Percentiles rank a stretch among this genome's conserved stretches.
Evolutionary conservation across 2,888 invertebrate genomes (phyloP).

Genomic region (Xanthia togata): DNA sequence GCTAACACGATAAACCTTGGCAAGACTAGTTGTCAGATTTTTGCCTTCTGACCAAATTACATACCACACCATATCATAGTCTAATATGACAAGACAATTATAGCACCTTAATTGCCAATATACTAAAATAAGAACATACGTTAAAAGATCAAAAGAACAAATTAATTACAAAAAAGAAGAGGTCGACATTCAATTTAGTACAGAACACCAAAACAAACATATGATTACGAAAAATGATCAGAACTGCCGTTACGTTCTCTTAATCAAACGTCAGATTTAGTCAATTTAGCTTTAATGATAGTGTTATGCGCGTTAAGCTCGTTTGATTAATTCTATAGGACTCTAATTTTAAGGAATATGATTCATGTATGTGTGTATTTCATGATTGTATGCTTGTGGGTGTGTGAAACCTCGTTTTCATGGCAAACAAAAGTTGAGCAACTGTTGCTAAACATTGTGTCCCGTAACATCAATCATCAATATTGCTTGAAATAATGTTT

Average conservation of each 20-base stretch:
- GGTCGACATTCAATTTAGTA: constrained; percentile 36
- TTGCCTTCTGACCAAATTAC: too few relatives aligned
- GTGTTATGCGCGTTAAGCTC: constrained; percentile 83
- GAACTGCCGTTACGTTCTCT: constrained; percentile 79
- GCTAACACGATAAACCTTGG: too few relatives aligned
- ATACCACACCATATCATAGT: background rate
- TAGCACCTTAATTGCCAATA: background rate
- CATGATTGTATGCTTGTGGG: constrained; percentile 19
- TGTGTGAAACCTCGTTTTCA: background rate
- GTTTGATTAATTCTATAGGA: constrained; percentile 84
- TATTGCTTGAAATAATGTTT: background rate
- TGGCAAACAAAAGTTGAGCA: background rate
- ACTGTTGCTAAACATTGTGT: background rate
- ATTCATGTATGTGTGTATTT: constrained; percentile 39
- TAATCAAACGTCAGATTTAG: constrained; percentile 89
- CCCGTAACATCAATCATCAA: background rate
- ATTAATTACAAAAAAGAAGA: constrained; percentile 19
- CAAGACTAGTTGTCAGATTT: too few relatives aligned
- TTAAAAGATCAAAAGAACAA: constrained; percentile 22
- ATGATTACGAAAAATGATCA: constrained; percentile 60
- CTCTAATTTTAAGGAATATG: constrained; percentile 78
- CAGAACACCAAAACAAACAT: constrained; percentile 45
- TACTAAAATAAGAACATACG: constrained; percentile 10
- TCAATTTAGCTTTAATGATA: constrained; percentile 87
- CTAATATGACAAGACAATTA: constrained; percentile 24